These are phyloP conservation scores for Taphrorychus bicolor DNA, from an alignment of 2,888 invertebrate genomes.

Conservation along the genomic window DNA sequence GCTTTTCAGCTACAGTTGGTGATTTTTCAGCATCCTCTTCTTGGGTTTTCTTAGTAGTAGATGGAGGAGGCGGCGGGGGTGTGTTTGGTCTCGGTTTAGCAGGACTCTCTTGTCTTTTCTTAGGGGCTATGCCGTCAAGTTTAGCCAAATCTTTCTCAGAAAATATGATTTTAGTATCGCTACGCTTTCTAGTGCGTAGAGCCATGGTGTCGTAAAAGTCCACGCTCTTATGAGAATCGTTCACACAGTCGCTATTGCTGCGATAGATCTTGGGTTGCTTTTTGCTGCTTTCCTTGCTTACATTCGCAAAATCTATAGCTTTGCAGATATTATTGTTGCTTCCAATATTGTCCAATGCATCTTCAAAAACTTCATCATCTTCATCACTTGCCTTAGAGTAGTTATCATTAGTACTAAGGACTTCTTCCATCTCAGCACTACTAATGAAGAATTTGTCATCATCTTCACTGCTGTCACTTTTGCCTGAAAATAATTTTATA, in stretches of 20 bases:
- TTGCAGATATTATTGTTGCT: neutral
- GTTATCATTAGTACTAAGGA: neutral
- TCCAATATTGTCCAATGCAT: slow-evolving; percentile 26
- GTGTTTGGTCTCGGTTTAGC: slow-evolving; percentile 57
- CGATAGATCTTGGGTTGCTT: slow-evolving; percentile 50
- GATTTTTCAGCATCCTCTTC: neutral
- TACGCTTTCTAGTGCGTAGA: slow-evolving; percentile 68
- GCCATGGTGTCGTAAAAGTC: slow-evolving; percentile 86
- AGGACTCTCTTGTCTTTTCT: slow-evolving; percentile 49
- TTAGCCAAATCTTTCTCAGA: slow-evolving; percentile 55
- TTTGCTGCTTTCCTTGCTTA: too few species aligned
- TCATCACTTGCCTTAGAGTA: slow-evolving; percentile 22
- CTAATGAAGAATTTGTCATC: neutral
- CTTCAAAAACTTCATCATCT: slow-evolving; percentile 42
- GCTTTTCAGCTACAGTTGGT: neutral
- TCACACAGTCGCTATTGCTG: slow-evolving; percentile 59
- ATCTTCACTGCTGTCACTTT: slow-evolving; percentile 29
- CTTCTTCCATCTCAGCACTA: slow-evolving; percentile 11
- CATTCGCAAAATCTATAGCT: neutral
- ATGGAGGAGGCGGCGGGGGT: slow-evolving; percentile 62
- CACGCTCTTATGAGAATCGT: slow-evolving; percentile 59
- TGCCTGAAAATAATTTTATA: slow-evolving; percentile 20
- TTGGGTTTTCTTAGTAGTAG: neutral
- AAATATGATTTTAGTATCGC: slow-evolving; percentile 69
- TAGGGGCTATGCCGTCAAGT: slow-evolving; percentile 51